A percentile compares a stretch with the other conserved stretches of the same genome.
Conservation (phyloP, 2,113 vertebrate species). For the Megaceryle maxima region DNA sequence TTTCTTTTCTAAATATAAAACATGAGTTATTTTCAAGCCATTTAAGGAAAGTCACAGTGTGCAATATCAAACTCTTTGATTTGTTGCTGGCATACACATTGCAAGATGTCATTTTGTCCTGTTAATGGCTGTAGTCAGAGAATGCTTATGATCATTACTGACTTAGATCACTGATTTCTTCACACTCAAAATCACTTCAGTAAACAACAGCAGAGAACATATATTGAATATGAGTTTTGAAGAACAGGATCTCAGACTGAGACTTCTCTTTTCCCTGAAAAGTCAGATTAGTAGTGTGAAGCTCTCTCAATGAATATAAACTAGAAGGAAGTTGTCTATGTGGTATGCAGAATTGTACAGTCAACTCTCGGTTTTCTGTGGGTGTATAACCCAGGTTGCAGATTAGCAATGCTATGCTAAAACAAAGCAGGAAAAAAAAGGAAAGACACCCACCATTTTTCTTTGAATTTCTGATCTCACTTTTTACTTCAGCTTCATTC, state of each 20-base stretch:
- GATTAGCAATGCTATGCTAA: conserved; percentile 55
- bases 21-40: not conserved
- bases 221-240: not conserved
- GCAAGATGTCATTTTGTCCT: not conserved
- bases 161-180: conserved; percentile 7
- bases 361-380: conserved; percentile 30
- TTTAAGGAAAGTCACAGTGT: not conserved
- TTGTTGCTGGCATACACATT: not conserved
- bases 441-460: conserved; percentile 50
- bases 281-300: conserved; percentile 15
- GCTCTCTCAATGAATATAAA: conserved; percentile 40
- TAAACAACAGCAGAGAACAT: not conserved
- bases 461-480: conserved; percentile 45
- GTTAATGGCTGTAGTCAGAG: not conserved
- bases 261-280: conserved; percentile 12
- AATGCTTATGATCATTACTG: not conserved
- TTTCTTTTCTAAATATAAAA: not conserved
- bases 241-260: not conserved
- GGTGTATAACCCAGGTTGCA: conserved; percentile 66
- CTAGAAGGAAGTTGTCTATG: conserved; percentile 35
- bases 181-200: conserved; percentile 9
- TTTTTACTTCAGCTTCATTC: conserved; percentile 12
- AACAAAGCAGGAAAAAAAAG: conserved; percentile 54
- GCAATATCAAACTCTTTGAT: not conserved
- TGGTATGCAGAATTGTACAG: conserved; percentile 22